Conservation (phyloP, 2,797 vertebrate species). For the Silurus aristotelis region DNA sequence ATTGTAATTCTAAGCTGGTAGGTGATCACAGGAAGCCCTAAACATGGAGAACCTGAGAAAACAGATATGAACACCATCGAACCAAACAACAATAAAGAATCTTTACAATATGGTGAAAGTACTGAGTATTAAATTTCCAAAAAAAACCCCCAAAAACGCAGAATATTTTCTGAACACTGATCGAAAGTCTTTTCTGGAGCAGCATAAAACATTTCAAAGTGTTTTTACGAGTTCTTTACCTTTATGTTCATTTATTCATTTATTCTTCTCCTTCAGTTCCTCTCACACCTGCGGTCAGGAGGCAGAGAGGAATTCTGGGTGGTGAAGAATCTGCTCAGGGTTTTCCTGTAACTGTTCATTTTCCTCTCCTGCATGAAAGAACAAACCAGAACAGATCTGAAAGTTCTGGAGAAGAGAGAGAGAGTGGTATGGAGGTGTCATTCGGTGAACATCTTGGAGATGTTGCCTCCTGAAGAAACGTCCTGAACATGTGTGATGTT, state of each 20-base stretch:
- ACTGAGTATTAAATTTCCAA: too few relatives aligned
- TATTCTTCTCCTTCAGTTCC: not conserved
- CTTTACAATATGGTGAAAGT: not conserved
- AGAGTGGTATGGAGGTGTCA: not conserved
- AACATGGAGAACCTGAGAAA: not conserved
- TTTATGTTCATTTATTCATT: not conserved
- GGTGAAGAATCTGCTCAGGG: not conserved
- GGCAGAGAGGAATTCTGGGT: constrained; percentile 4
- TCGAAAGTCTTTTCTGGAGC: not conserved
- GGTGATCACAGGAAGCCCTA: not conserved
- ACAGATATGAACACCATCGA: not conserved
- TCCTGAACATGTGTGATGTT: not conserved
- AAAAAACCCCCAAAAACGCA: not conserved
- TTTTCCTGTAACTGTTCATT: not conserved
- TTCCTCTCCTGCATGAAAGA: not conserved
- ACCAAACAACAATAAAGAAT: not conserved
- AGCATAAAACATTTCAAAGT: not conserved
- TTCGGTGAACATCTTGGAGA: not conserved
- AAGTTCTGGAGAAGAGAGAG: not conserved
- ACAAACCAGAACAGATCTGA: not conserved
- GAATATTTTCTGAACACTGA: not conserved
- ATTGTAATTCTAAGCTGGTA: too few relatives aligned
- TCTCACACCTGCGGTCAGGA: not conserved
- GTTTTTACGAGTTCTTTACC: not conserved
- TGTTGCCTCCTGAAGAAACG: not conserved